Conservation (phyloP, 2,888 invertebrate species). For the Mylabris sibirica region DNA sequence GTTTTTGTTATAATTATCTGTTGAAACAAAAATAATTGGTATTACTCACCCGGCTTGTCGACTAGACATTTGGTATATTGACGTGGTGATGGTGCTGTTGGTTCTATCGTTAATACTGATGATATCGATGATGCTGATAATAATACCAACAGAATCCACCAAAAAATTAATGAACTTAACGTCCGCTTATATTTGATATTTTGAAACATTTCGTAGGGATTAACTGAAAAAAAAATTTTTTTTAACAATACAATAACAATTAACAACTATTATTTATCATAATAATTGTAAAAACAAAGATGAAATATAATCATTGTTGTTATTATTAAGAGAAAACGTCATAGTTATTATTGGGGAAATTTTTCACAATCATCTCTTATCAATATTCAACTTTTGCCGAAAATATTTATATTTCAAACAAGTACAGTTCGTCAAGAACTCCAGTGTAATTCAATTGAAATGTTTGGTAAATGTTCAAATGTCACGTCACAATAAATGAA, state of each 20-base stretch:
- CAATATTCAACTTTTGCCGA: no score
- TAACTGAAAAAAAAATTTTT: neutral
- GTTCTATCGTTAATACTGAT: constrained; percentile 1
- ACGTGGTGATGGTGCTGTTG: neutral
- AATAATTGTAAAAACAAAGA: neutral
- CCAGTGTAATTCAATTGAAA: no score
- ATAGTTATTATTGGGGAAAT: neutral
- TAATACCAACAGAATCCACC: neutral
- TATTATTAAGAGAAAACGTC: neutral
- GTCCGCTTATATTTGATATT: neutral
- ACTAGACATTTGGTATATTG: constrained; percentile 7
- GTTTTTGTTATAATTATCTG: neutral
- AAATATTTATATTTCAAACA: no score
- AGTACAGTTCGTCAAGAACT: no score
- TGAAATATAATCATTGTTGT: neutral
- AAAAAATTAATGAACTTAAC: neutral
- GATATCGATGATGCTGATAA: neutral
- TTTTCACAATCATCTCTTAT: no score
- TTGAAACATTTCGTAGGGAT: neutral
- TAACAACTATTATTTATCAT: neutral
- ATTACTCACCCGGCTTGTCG: constrained; percentile 14
- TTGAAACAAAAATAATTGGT: neutral
- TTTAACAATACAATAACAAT: neutral
- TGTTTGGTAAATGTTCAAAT: no score
- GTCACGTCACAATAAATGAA: no score